A percentile compares a stretch with the other conserved stretches of the same genome.
Conservation (phyloP, 64 coral and sea anemone genomes). For the Orbicella faveolata region DNA sequence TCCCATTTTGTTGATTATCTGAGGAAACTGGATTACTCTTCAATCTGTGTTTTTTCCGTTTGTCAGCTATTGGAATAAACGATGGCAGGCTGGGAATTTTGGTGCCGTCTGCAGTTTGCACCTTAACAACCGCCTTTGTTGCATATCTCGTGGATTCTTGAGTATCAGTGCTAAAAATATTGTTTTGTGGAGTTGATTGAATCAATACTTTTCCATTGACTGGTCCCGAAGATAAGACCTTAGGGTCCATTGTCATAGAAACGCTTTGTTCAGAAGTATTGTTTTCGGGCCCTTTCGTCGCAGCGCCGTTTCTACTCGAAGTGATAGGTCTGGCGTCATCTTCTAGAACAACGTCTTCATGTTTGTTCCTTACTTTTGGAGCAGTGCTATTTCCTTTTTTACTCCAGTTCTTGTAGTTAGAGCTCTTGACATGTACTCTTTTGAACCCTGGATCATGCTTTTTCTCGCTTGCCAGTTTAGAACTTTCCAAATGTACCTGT, state of each 20-base stretch:
- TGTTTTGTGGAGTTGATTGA: not conserved
- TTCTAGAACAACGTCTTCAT: constrained; percentile 11
- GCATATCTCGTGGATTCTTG: not conserved
- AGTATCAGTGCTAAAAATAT: not conserved
- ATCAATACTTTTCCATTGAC: not conserved
- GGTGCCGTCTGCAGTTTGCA: not conserved
- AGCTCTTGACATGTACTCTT: not conserved
- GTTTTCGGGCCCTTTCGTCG: not conserved
- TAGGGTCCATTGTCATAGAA: not conserved
- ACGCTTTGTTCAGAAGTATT: not conserved
- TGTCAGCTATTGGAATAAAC: constrained; percentile 2
- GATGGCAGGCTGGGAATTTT: constrained; percentile 6
- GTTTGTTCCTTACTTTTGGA: constrained; percentile 5
- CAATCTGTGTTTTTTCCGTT: not conserved
- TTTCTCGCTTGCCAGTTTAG: not conserved
- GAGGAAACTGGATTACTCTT: not conserved
- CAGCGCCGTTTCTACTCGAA: not conserved
- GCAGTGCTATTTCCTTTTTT: not conserved
- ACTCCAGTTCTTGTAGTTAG: constrained; percentile 17
- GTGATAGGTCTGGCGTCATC: not conserved
- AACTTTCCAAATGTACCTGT: constrained; percentile 7
- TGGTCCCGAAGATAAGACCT: not conserved
- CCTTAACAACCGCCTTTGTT: not conserved
- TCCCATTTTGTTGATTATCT: not conserved
- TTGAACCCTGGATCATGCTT: not conserved